Evolutionary conservation across 2,888 invertebrate genomes (phyloP).

Genomic region (Seladonia tumulorum): DNA sequence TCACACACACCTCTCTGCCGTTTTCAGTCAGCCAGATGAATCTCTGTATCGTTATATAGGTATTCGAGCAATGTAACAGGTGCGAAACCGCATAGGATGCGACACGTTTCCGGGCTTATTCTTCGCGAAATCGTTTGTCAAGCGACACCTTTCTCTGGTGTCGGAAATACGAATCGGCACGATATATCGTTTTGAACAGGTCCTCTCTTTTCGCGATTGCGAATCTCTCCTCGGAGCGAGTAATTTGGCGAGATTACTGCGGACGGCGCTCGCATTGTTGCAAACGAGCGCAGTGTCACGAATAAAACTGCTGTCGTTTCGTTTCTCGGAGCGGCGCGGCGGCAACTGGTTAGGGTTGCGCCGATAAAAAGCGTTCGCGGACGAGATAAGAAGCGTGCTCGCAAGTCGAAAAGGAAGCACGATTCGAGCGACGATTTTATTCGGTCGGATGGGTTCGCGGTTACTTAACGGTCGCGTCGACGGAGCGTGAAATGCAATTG

Average conservation of each 20-base stretch:
- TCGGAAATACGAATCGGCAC: neutral
- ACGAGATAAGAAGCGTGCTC: neutral
- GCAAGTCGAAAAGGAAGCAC: neutral
- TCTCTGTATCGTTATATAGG: slow-evolving; percentile 18
- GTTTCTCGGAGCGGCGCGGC: neutral
- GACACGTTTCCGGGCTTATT: slow-evolving; percentile 22
- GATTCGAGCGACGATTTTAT: neutral
- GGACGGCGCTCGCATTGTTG: neutral
- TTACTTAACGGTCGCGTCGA: neutral
- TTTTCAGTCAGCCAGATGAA: neutral
- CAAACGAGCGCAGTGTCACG: neutral
- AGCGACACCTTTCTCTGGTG: neutral
- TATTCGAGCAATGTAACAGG: slow-evolving; percentile 59
- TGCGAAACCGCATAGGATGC: slow-evolving; percentile 37
- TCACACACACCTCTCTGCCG: neutral
- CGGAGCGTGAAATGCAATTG: neutral
- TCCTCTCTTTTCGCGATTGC: neutral
- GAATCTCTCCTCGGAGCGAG: neutral
- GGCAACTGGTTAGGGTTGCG: neutral
- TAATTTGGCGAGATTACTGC: neutral
- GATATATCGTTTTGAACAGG: neutral
- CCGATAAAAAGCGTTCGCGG: neutral
- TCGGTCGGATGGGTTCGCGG: neutral
- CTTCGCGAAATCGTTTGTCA: slow-evolving; percentile 10
- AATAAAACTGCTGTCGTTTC: slow-evolving; percentile 12